Base-by-base conservation (phyloP, 2,888 invertebrate species). In the Empis livida region DNA sequence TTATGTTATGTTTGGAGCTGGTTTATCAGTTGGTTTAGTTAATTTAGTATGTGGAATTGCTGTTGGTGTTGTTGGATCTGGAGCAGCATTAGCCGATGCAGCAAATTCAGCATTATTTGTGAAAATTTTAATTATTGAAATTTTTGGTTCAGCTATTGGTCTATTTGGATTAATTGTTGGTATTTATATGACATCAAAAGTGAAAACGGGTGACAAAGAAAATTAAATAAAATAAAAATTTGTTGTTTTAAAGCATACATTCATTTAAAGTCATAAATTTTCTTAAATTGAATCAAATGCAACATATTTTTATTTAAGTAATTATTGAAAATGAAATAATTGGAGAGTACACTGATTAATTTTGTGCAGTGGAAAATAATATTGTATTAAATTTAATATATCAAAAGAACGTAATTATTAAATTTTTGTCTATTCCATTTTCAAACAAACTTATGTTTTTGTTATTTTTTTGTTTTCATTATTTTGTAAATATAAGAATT, bases 81-180 rank as follows among this genome's bases (percentile, higher is more conserved):
- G 97, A 51, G 97, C 99, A 40, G 99, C 99, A 15, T 76, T 99
- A 10, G 86, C 97, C 45, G 99, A 99, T 73, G 99, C 99, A 30
- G 97, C 97, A 38, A 95, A 99, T 66, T 83, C 93, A 15, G 81
- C 88, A 4, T 78, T 99, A 9, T 99, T 99, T 63, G 97, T 99
- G 44, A 97, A 96, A 72, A 95, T 99, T 67, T 79, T 99, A 40
- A 96, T 99, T 68, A 88, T 99, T 42, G 99, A 99, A 73, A 99
- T 99, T 71, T 99, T 99, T 65, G 99, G 95, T 49, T 94, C 93
- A 62, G 99, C 99, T 60, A 97, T 99, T 64, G 99, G 99, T 62
- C 79, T 99, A 17, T 99, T 99, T 70, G 99, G 99, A 47, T 79
- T 99, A 48, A 99, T 99, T 70, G 95, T 99, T 54, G 95, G 96